These are phyloP conservation scores for Coenonympha arcania DNA, from an alignment of 2,888 invertebrate genomes.

Conservation along the genomic window DNA sequence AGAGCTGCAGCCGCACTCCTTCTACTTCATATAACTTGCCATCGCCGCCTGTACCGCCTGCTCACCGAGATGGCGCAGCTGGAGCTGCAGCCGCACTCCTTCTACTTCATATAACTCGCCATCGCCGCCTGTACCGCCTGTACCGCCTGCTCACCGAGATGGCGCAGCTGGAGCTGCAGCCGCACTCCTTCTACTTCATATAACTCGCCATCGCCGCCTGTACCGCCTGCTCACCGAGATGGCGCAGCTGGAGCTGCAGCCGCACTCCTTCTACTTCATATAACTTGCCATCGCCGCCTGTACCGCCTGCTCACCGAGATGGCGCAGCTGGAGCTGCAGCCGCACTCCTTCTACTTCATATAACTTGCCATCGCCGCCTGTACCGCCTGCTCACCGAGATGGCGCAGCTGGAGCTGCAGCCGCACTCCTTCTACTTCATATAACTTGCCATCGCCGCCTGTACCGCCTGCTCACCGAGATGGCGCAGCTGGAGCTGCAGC, in stretches of 20 bases:
- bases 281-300: constrained; percentile 83
- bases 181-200: constrained; percentile 62
- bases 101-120: too few species aligned
- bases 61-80: too few species aligned
- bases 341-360: constrained; percentile 62
- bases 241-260: constrained; percentile 90
- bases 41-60: too few species aligned
- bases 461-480: too few species aligned
- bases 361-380: constrained; percentile 83
- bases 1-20: too few species aligned
- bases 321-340: constrained; percentile 90
- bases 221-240: constrained; percentile 97
- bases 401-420: constrained; percentile 90
- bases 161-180: constrained; percentile 90
- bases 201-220: constrained; percentile 83
- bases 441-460: too few species aligned
- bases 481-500: too few species aligned
- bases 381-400: constrained; percentile 99
- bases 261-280: constrained; percentile 62
- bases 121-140: too few species aligned
- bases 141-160: constrained; percentile 97
- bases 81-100: too few species aligned
- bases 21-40: too few species aligned
- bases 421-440: constrained; percentile 62
- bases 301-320: constrained; percentile 97